A percentile compares a stretch with the other conserved stretches of the same genome.
These are phyloP conservation scores for Altica lythri DNA, from an alignment of 2,888 invertebrate genomes.

Conservation along the genomic window DNA sequence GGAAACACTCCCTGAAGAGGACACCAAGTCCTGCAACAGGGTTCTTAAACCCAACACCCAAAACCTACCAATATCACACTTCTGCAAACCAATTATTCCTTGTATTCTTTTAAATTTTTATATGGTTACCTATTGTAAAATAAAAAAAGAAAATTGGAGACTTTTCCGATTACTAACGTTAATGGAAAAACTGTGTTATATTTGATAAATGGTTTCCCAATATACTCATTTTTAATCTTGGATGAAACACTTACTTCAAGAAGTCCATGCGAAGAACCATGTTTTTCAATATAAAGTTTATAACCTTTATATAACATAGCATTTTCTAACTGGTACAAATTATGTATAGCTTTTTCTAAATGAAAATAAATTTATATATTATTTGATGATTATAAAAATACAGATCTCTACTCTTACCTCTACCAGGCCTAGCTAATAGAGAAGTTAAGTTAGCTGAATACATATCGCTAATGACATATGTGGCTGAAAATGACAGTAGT, in stretches of 20 bases:
- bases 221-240: too few relatives aligned
- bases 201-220: too few relatives aligned
- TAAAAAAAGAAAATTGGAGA: too few relatives aligned
- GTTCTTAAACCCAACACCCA: too few relatives aligned
- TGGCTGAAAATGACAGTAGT: constrained; percentile 73
- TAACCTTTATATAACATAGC: constrained; percentile 70
- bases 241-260: constrained; percentile 61
- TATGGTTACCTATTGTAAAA: too few relatives aligned
- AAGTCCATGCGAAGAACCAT: constrained; percentile 73
- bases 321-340: constrained; percentile 66
- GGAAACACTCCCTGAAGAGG: too few relatives aligned
- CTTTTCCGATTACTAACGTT: too few relatives aligned
- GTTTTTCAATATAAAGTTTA: constrained; percentile 71
- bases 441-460: constrained; percentile 80
- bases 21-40: too few relatives aligned
- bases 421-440: constrained; percentile 71
- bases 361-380: constrained; percentile 17
- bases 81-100: too few relatives aligned
- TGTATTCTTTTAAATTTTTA: too few relatives aligned
- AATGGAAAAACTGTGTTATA: too few relatives aligned
- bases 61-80: too few relatives aligned
- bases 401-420: constrained; percentile 51
- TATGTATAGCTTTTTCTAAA: constrained; percentile 69
- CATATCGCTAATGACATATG: constrained; percentile 78
- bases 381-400: not conserved